Evolutionary conservation across 2,888 invertebrate genomes (phyloP), one percentile per base, ranked within the genome.

Genomic region (Apodemia duryi): DNA sequence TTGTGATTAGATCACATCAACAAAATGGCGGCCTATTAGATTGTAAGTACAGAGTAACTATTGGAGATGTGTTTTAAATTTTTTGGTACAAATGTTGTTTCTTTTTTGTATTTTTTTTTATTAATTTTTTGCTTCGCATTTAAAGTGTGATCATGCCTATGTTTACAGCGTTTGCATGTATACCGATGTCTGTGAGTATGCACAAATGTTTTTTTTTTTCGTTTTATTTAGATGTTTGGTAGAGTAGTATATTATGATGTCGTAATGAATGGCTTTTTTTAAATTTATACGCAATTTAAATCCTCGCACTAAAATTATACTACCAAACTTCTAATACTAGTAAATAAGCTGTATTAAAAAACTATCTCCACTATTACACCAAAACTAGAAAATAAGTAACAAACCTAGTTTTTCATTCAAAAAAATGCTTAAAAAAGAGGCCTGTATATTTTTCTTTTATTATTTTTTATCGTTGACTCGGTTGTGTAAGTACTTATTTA

Each of bases 401-500:
- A 67, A 75, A 74, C 74, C 75, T 74, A 79, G 75, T 75, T 68
- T 46, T 46, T 72, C 74, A 77, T 74, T 74, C 72, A 73, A 75
- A 46, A 60, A 73, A 73, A 72, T 72, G 74, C 71, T 70, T 74
- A 75, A 76, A 70, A 67, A 67, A 51, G 72, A 75, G 74, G 80
- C 81, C 82, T 81, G 80, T 77, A 76, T 72, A 74, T 70, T 67
- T 69, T 71, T 66, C 64, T 69, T 68, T 70, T 74, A 74, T 79
- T 81, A 80, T 79, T 79, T 76, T 83, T 83, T 81, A 84, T 81
- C 77, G 76, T 84, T 85, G 81, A 84, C 85, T 89, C 86, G 90
- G 89, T 91, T 91, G 88, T 91, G 91, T 92, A 86, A 91, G 91
- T 93, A 93, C 93, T 93, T 93, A 93, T 93, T 91, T 92, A 77